Base-by-base conservation (phyloP, 2,113 vertebrate species). In the Oenanthe melanoleuca region DNA sequence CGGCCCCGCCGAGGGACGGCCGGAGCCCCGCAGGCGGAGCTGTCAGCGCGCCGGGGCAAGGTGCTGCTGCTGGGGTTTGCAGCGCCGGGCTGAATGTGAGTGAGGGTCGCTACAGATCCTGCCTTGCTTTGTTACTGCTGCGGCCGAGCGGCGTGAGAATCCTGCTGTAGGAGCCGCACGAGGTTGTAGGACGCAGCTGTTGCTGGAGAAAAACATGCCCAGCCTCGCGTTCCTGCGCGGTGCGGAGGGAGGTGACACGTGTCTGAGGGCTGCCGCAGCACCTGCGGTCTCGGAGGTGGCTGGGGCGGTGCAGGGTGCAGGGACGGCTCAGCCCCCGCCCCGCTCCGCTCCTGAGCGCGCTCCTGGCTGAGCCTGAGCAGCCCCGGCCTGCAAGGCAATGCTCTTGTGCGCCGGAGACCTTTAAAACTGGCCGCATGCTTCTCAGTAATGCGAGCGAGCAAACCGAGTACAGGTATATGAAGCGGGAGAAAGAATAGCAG, bases 211-310 rank as follows among this genome's bases (percentile, higher is more conserved):
- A 53, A 69, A 22, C 64, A 14, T 21, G 11, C 52, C 0, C 16
- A 3, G 63, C 6, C 38, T 20, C 14, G 5, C 40, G 5, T 47
- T 7, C 12, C 34, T 29, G 67, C 19, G 56, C 28, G 8, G 8
- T 5, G 47, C 5, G 70, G 65, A 45, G 86, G 73, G 70, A 53
- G 86, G 78, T 10, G 55, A 37, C 80, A 15, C 2, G 29, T 26
- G 4, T 20, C 18, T 2, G 0, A 11, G 86, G 53, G 57, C 5
- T 28, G 63, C 7, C 63, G 61, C 47, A 26, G 0, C 70, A 17
- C 55, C 25, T 10, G 4, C 4, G 5, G 64, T 7, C 17, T 22
- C 37, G 57, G 21, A 0, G 3, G 6, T 0, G 6, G 61, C 65
- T 1, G 5, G 19, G 88, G 7, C 16, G 2, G 5, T 31, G 1